phyloP scores from a whole-genome alignment of 2,113 vertebrate species.

The Ameiurus melas region DNA sequence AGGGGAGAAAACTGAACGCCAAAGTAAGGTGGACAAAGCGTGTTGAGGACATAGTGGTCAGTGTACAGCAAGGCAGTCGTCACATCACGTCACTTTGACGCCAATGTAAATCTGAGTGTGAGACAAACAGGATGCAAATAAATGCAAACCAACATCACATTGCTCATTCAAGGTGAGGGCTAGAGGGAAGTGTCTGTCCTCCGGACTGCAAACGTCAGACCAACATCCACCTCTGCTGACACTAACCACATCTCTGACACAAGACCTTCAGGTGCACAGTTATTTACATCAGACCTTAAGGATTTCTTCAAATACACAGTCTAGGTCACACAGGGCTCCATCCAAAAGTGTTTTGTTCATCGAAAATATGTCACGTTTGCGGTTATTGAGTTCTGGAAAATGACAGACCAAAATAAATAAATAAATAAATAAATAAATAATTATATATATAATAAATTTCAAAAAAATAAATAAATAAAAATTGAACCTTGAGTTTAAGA shows the following conservation, averaged over 20 bases:
- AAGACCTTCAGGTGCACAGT: neutral
- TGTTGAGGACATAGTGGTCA: neutral
- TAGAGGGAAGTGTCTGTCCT: neutral
- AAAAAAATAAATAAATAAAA: neutral
- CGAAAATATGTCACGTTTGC: neutral
- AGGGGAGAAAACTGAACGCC: neutral
- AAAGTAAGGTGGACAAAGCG: neutral
- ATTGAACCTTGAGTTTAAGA: neutral
- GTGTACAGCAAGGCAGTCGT: neutral
- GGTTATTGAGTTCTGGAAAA: neutral
- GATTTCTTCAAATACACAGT: neutral
- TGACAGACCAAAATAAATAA: neutral
- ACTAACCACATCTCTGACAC: neutral
- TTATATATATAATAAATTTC: no score
- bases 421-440: no score
- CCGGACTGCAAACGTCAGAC: neutral
- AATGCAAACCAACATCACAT: conserved; percentile 29
- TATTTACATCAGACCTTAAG: neutral
- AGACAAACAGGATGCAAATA: conserved; percentile 44
- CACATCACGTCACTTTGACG: conserved; percentile 31
- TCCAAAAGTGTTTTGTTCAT: neutral
- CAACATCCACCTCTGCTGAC: neutral
- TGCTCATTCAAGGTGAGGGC: conserved; percentile 35
- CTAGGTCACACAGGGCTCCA: neutral
- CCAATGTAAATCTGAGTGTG: conserved; percentile 30